Conservation (phyloP, 2,113 vertebrate genomes). For the Pelvicachromis taeniatus region DNA sequence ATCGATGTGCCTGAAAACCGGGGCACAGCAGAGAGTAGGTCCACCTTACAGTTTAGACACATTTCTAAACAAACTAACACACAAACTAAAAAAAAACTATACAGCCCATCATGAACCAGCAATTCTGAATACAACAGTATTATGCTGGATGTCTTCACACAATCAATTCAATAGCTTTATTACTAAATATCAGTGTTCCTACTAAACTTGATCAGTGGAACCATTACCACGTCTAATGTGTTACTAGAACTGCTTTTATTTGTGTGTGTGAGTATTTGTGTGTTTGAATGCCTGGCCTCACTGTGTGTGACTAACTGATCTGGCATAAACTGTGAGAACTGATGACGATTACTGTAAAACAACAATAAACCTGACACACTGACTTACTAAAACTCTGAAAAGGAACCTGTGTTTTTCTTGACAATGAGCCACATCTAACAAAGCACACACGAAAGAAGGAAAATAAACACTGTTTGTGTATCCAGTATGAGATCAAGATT, state of each 20-base stretch:
- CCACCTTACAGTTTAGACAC: background rate
- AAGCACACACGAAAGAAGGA: background rate
- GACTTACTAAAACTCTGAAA: background rate
- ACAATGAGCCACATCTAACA: background rate
- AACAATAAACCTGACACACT: slow-evolving; percentile 39
- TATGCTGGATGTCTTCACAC: background rate
- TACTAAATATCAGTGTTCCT: background rate
- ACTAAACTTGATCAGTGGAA: background rate
- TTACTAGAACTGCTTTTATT: background rate
- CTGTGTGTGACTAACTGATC: background rate
- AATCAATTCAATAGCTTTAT: background rate
- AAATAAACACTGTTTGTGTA: background rate
- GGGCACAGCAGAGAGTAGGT: background rate
- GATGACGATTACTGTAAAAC: slow-evolving; percentile 41
- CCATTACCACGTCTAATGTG: no score
- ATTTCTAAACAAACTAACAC: background rate
- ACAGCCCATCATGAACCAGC: background rate
- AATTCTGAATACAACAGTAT: background rate
- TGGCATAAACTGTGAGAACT: slow-evolving; percentile 32
- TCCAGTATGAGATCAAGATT: background rate
- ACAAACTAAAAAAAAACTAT: background rate
- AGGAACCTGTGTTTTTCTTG: background rate
- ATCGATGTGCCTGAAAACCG: background rate
- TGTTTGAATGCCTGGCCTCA: background rate
- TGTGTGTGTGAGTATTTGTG: background rate